Conservation (phyloP, 2,797 vertebrate genomes). For the Vultur gryphus region DNA sequence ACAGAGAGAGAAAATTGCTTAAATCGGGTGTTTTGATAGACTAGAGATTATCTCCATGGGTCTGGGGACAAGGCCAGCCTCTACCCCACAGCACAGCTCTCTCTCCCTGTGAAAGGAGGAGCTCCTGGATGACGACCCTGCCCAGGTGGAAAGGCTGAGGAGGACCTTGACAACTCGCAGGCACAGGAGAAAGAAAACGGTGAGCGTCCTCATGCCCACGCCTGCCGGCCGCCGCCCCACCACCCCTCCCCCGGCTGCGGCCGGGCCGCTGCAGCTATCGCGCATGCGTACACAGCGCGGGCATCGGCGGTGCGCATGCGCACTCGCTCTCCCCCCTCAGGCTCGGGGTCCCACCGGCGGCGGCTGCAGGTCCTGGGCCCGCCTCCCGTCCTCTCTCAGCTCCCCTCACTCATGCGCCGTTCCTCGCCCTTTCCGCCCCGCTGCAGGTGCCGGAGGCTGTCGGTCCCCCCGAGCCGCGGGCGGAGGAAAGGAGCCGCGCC, state of each 20-base stretch:
- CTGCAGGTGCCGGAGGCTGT: not conserved
- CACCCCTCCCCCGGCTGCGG: rapidly evolving
- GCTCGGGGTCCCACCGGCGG: too few species aligned
- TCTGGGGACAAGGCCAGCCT: not conserved
- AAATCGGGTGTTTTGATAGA: rapidly evolving
- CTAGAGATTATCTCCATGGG: rapidly evolving
- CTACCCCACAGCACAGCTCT: rapidly evolving
- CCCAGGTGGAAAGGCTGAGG: slow-evolving; percentile 56
- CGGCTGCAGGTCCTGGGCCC: rapidly evolving
- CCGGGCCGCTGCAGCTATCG: rapidly evolving
- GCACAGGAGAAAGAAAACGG: rapidly evolving
- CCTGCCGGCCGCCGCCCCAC: rapidly evolving
- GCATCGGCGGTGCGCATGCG: rapidly evolving
- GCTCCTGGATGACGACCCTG: slow-evolving; percentile 36
- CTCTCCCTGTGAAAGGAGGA: not conserved
- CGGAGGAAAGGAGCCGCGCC: not conserved
- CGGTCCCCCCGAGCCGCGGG: not conserved
- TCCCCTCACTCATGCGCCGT: not conserved
- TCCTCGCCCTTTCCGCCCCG: not conserved
- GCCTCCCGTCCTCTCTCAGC: rapidly evolving
- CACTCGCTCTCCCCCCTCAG: rapidly evolving
- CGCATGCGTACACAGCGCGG: not conserved
- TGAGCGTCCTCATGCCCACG: rapidly evolving
- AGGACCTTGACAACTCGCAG: not conserved
- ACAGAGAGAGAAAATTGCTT: not conserved